Conservation (phyloP, 1,140 invertebrate species). For the Glossosoma conforme region DNA sequence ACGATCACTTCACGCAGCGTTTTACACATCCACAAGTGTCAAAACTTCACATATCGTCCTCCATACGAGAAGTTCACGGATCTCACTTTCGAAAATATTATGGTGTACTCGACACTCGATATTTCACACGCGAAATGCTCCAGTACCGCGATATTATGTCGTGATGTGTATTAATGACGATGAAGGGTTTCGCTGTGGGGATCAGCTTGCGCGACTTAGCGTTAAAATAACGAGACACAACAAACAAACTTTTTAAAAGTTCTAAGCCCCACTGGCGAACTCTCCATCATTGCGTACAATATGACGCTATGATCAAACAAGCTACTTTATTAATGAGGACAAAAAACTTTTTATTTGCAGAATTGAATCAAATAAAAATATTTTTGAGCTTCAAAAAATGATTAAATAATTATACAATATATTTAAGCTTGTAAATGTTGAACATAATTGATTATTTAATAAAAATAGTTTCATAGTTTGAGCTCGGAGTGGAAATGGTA, state of each 20-base stretch:
- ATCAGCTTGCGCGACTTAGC: background rate
- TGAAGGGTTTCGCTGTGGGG: no score
- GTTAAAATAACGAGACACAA: slow-evolving; percentile 7
- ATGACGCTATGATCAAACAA: slow-evolving; percentile 47
- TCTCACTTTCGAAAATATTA: slow-evolving; percentile 52
- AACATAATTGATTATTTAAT: background rate
- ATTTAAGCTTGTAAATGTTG: slow-evolving; percentile 1
- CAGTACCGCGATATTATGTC: slow-evolving; percentile 9
- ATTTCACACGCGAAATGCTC: no score
- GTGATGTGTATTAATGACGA: no score
- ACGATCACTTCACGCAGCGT: background rate
- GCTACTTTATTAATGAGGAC: no score
- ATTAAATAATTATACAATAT: slow-evolving; percentile 6
- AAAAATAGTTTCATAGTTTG: slow-evolving; percentile 6
- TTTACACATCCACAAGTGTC: background rate
- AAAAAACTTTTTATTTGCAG: background rate
- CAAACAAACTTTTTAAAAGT: slow-evolving; percentile 25
- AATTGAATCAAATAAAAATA: background rate
- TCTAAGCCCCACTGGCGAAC: slow-evolving; percentile 34
- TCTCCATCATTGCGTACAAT: slow-evolving; percentile 48
- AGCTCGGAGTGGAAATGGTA: slow-evolving; percentile 15
- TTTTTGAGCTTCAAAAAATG: background rate
- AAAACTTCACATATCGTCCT: background rate
- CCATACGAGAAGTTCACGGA: slow-evolving; percentile 3
- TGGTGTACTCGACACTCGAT: slow-evolving; percentile 47